Evolutionary conservation across 2,797 vertebrate species (phyloP).

Genomic region (Tadarida brasiliensis): DNA sequence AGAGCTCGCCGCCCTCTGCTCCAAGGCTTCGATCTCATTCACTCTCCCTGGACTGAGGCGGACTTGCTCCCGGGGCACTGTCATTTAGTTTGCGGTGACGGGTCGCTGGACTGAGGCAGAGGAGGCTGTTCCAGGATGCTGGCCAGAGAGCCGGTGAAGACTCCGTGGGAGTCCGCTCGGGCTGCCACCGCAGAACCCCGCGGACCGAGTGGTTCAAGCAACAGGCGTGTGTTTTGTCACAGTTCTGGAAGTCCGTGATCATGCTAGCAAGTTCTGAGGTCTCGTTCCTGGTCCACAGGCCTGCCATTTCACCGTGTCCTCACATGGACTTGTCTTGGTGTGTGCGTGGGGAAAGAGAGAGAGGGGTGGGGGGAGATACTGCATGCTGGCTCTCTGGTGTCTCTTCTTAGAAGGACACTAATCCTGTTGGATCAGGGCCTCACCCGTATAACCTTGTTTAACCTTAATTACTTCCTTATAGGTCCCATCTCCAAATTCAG

Average conservation of each 20-base stretch:
- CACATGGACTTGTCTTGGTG: background rate
- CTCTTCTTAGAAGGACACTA: background rate
- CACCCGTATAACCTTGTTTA: background rate
- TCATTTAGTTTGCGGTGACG: background rate
- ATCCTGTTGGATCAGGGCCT: background rate
- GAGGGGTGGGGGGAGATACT: no score
- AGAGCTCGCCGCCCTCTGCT: background rate
- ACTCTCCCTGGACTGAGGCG: background rate
- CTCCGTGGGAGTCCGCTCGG: background rate
- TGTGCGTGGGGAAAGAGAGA: fast-evolving
- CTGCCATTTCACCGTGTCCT: background rate
- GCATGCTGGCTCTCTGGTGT: background rate
- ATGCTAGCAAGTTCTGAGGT: background rate
- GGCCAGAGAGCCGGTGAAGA: conserved; percentile 1
- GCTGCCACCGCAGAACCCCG: background rate
- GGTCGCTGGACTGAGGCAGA: background rate
- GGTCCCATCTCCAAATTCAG: background rate
- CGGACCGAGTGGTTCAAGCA: background rate
- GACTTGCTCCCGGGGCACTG: background rate
- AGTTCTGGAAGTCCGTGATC: background rate
- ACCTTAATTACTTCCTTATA: background rate
- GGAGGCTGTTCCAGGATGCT: background rate
- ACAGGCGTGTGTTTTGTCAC: background rate
- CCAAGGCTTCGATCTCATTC: background rate
- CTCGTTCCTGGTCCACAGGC: background rate